Base-by-base conservation (phyloP, 2,888 invertebrate genomes). In the Papilio protenor region DNA sequence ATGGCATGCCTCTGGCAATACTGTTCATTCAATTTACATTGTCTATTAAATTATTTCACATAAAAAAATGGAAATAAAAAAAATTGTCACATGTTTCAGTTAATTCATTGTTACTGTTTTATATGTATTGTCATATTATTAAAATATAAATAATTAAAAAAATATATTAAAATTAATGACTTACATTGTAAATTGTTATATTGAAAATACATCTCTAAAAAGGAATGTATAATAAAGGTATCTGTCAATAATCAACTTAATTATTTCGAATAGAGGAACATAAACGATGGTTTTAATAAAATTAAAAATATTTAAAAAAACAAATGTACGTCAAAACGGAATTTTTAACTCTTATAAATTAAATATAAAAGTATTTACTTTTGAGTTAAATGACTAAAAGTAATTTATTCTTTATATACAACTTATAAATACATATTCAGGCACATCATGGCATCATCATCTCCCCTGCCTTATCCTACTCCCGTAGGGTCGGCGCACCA, bases 381-480 rank as follows among this genome's bases (percentile, higher is more conserved):
- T 69, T 45, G 21, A 69, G 66, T 69, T 21, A 64, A 45, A 40
- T 66, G n/a, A 2, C 45, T 66, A 21, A 21, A n/a, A 21, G 27
- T 45, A 69, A 69, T 40, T 33, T 2, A 45, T 52, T 52, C 27
- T 52, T 16, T 14, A 75, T 47, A 49, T 57, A 64, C 77, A 81
- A 78, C 57, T 74, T 77, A 80, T 70, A 55, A 33, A 76, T 74
- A 80, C 83, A 79, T 85, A 83, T 83, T 88, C 87, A 91, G 91
- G 92, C 92, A 91, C 90, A 88, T 87, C 82, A 86, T 87, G 91
- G 90, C 89, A 88, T n/a, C n/a, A n/a, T n/a, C n/a, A n/a, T n/a
- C n/a, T n/a, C n/a, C n/a, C n/a, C n/a, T n/a, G n/a, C n/a, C n/a
- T n/a, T n/a, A n/a, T n/a, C n/a, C n/a, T n/a, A n/a, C n/a, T n/a